Evolutionary conservation across 2,888 invertebrate species (phyloP), one percentile per base, ranked within the genome.

Genomic region (Campoplex capitator): DNA sequence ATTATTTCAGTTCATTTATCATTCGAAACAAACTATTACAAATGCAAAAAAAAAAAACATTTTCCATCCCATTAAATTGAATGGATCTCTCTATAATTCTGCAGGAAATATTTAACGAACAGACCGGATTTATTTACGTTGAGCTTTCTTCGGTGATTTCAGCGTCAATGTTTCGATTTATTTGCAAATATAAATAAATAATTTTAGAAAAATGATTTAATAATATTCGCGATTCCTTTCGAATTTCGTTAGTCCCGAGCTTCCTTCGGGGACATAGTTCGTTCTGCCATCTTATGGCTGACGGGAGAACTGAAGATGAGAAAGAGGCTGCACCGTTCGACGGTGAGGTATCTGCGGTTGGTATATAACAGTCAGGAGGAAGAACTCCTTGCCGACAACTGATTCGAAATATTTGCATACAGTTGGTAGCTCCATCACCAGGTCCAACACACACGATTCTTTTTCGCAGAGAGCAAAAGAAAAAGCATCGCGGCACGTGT

Each of bases 211-310:
- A 45, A 11, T 13, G 45, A 13, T 11, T 75, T 54, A 62, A 68
- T 35, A 23, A 16, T 16, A 32, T 35, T 18, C 32, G 16, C 35
- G 1, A 51, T 54, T 48, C 3, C 1, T 45, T 45, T 13, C 13
- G 45, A 71, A 28, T 48, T 48, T 48, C 3, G n/a, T 45, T 32
- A 18, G 35, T 73, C 35, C 23, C 38, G n/a, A 11, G 23, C 58
- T 9, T 16, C 2, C 32, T 74, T 42, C 9, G n/a, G n/a, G 56
- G 77, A 78, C 51, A 78, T 32, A 42, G 58, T 48, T 68, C 23
- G 68, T 35, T 3, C 45, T 74, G 85, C 85, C 85, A 85, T 74
- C 76, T 76, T 62, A 11, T 32, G 76, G 13, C 42, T 11, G 45
- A 48, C 0, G 23, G 9, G 35, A 18, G 38, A 76, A 62, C 62